Base-by-base conservation (phyloP, 1,140 invertebrate species). In the Penaeus indicus region DNA sequence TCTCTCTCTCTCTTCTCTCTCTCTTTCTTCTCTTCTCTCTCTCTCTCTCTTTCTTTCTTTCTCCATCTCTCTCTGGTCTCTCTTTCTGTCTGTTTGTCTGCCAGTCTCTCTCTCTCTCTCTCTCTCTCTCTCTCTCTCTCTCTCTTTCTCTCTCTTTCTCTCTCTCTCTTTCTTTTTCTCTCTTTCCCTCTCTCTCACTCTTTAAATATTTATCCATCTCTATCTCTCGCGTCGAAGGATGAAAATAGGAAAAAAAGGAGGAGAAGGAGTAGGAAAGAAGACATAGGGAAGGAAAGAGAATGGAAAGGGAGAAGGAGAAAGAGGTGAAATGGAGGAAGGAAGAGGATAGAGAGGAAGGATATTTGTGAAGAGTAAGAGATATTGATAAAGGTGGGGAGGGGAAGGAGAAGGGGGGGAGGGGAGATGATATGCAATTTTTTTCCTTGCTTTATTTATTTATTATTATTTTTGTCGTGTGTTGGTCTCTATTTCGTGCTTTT, bases 1-100 rank as follows among this genome's bases (percentile, higher is more conserved):
- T 83, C 81, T 83, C 81, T 83, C 81, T 83, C 81, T 83, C 81
- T 83, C 81, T 83, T 61, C 32, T 27, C 32, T 32, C 32, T 32
- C 27, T 32, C 7, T 25, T 67, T 25, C 7, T 7, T 2, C 7
- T 67, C 64, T 67, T 25, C 7, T 25, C 25, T 25, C 7, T 7
- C 25, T 3, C 25, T 25, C 25, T 25, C 25, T 25, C 25, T 25
- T 67, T 25, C 25, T 25, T 7, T 25, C 7, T 25, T 7, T 25
- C 7, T 25, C 25, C 64, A 1, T 3, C 7, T 25, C 25, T 25
- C 25, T 1, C 7, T 25, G 2, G 1, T 67, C 7, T 67, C 7
- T 67, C 7, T 7, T 25, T 7, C 7, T 7, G 1, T 67, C 7
- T 7, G 1, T 7, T 25, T 7, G 1, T 5, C 5, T 38, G 1